A percentile compares a stretch with the other conserved stretches of the same genome.
phyloP scores from a whole-genome alignment of 2,113 vertebrate genomes.

The Anhinga anhinga region DNA sequence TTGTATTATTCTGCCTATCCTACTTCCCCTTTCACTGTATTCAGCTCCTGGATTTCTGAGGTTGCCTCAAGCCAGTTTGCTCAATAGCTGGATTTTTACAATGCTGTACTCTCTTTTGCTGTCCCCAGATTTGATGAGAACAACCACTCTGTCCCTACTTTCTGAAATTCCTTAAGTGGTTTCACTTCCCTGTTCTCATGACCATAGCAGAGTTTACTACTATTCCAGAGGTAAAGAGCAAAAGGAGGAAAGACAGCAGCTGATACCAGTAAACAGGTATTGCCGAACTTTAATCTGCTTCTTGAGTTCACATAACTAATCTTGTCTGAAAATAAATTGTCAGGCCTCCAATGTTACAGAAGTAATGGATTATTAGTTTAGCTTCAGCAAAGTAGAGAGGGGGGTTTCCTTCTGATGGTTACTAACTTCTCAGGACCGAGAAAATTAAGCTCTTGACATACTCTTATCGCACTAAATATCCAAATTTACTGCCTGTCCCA shows the following conservation, averaged over 20 bases:
- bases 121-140: background rate
- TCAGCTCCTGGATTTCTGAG: background rate
- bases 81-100: background rate
- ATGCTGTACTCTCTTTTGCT: fast-evolving
- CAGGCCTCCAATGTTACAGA: background rate
- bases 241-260: background rate
- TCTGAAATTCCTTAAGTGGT: background rate
- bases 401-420: no score
- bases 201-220: background rate
- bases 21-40: background rate
- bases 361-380: background rate
- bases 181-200: background rate
- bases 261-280: background rate
- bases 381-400: background rate
- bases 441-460: background rate
- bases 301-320: no score
- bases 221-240: background rate
- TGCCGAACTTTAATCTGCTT: background rate
- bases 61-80: background rate
- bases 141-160: background rate
- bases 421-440: background rate
- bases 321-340: background rate
- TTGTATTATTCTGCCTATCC: background rate
- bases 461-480: background rate
- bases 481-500: background rate